Evolutionary conservation across 2,888 invertebrate genomes (phyloP), one percentile per base, ranked within the genome.

Genomic region (Neoaliturus tenellus): DNA sequence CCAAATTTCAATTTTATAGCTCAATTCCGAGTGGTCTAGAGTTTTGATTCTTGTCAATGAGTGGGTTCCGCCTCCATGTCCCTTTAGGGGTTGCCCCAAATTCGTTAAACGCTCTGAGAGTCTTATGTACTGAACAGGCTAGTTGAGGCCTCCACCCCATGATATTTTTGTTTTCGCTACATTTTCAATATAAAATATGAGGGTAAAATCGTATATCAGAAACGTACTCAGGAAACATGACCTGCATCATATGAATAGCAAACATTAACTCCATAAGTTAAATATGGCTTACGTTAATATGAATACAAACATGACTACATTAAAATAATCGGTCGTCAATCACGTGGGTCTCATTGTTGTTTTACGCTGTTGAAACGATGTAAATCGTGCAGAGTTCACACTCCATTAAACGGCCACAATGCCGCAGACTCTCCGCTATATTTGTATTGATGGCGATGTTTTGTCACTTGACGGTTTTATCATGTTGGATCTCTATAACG

Each of bases 321-420:
- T 31, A 31, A 31, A 28, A 2, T 5, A 17, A 62, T 62, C 8
- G 62, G 14, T 28, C 28, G 31, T 62, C 28, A 28, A 62, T 62
- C 62, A 62, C 62, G 28, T 12, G 31, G 20, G 28, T 28, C 62
- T 62, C 62, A 62, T 62, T 62, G 62, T 62, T 62, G 62, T 62
- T 62, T 62, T 62, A 62, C 31, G 62, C 62, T 62, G 62, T 62
- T 28, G 62, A 62, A 28, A 62, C 62, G 62, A 62, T 51, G 62
- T 62, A 69, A 69, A 69, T 69, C 69, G 69, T 8, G 69, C 69
- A 69, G 69, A 69, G 69, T 69, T 69, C 39, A 35, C 69, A 69
- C 39, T 69, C 69, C 69, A 69, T 69, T 69, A 69, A 5, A 10
- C 35, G 23, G 69, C 39, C 69, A 69, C 69, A 69, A 69, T 69